Conservation (phyloP, 2,113 vertebrate species). For the Prunella fulvescens region DNA sequence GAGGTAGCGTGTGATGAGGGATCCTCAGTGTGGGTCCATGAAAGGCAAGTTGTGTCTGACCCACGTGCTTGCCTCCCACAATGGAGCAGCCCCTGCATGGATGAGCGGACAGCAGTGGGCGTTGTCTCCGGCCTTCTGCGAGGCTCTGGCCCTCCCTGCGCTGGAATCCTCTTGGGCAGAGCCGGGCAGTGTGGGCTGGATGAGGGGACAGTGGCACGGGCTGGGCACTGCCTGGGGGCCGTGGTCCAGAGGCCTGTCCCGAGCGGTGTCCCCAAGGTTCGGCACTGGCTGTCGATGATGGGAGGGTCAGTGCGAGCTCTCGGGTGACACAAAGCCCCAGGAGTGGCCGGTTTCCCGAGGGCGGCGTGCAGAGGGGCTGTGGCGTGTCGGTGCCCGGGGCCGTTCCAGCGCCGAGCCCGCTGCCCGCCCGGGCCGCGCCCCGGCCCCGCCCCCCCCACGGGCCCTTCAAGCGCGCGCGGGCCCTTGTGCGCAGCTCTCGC, state of each 20-base stretch:
- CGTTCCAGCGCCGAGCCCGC: no score
- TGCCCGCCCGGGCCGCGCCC: no score
- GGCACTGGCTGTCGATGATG: rapidly evolving
- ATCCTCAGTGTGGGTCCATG: neutral
- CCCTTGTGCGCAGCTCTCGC: neutral
- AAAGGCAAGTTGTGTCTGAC: no score
- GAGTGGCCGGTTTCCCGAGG: no score
- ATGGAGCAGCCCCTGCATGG: rapidly evolving
- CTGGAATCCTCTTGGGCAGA: neutral
- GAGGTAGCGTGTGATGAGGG: neutral
- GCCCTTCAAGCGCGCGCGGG: neutral
- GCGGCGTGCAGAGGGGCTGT: neutral
- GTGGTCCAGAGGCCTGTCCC: neutral
- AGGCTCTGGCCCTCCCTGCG: no score
- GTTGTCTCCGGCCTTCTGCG: neutral
- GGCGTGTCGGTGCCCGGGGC: neutral
- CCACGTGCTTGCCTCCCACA: neutral
- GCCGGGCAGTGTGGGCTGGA: rapidly evolving
- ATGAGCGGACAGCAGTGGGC: neutral
- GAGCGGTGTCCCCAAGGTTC: neutral
- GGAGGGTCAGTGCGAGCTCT: neutral
- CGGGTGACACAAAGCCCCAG: neutral
- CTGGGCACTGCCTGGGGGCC: neutral
- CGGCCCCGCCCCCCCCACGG: neutral
- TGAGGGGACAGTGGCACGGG: neutral